Evolutionary conservation across 1,140 invertebrate species (phyloP).

Genomic region (Panagrolaimus sp.): DNA sequence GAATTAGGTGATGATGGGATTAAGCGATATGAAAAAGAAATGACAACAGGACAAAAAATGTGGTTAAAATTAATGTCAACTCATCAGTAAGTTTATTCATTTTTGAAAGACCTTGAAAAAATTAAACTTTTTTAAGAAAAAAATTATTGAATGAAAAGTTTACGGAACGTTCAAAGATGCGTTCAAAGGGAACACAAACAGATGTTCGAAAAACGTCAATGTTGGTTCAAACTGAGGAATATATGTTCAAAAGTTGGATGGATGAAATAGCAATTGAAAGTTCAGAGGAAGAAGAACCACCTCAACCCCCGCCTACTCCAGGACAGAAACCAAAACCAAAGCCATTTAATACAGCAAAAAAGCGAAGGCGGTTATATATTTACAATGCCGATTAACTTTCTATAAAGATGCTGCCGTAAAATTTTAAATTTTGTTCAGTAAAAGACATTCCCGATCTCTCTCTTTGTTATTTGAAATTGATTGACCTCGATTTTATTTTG

Average conservation of each 20-base stretch:
- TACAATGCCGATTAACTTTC: constrained; percentile 3
- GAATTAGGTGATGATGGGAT: neutral
- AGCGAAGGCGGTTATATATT: constrained; percentile 3
- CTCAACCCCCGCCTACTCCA: neutral
- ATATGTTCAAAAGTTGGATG: neutral
- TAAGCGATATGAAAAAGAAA: neutral
- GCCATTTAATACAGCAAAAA: neutral
- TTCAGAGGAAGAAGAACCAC: neutral
- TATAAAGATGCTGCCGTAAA: neutral
- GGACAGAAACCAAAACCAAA: neutral
- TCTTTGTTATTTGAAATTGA: no score
- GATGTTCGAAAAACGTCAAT: constrained; percentile 1
- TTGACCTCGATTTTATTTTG: no score
- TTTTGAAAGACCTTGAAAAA: neutral
- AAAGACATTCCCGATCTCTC: no score
- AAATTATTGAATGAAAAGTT: constrained; percentile 7
- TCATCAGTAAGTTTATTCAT: neutral
- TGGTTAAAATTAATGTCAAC: constrained; percentile 1
- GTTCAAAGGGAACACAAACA: neutral
- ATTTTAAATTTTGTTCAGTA: no score
- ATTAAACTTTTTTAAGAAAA: neutral
- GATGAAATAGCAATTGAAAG: neutral
- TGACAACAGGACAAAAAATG: neutral
- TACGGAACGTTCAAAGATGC: neutral
- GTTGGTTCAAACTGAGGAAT: constrained; percentile 1